Percentiles rank a stretch among this genome's conserved stretches.
phyloP scores from a whole-genome alignment of 2,888 invertebrate species.

The Nebria brevicollis region DNA sequence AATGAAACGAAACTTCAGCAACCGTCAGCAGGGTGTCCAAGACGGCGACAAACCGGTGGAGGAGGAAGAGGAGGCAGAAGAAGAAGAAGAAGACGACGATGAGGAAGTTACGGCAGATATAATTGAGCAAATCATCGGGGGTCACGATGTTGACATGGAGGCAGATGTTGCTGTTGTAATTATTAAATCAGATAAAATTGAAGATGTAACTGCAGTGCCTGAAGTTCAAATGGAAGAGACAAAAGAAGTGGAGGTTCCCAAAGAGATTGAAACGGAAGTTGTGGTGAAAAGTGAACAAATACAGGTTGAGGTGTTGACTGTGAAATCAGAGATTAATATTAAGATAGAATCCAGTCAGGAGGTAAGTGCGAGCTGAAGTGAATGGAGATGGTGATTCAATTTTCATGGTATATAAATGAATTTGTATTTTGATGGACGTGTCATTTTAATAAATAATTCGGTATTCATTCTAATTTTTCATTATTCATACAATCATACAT shows the following conservation, averaged over 20 bases:
- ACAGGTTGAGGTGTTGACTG: slow-evolving; percentile 15
- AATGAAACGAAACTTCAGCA: slow-evolving; percentile 61
- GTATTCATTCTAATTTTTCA: not conserved
- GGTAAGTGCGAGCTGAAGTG: slow-evolving; percentile 19
- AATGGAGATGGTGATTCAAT: slow-evolving; percentile 11
- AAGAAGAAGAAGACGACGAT: not conserved
- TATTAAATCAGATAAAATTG: slow-evolving; percentile 49
- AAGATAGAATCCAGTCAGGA: slow-evolving; percentile 15
- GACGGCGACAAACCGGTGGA: slow-evolving; percentile 17
- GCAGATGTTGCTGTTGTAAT: too few species aligned
- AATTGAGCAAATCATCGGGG: not conserved
- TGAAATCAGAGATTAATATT: slow-evolving; percentile 8
- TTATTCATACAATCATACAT: too few species aligned
- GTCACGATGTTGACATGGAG: not conserved
- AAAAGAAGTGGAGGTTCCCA: not conserved
- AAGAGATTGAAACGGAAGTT: slow-evolving; percentile 22
- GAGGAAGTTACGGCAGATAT: not conserved
- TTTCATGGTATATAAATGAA: slow-evolving; percentile 27
- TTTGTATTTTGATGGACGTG: slow-evolving; percentile 19
- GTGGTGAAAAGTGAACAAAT: slow-evolving; percentile 23
- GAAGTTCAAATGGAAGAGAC: not conserved
- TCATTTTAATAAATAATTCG: slow-evolving; percentile 15
- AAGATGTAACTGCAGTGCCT: slow-evolving; percentile 43
- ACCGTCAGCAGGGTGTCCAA: slow-evolving; percentile 43
- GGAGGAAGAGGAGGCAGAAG: slow-evolving; percentile 4